phyloP scores from a whole-genome alignment of 2,113 vertebrate genomes.

The Chaetodon trifascialis region DNA sequence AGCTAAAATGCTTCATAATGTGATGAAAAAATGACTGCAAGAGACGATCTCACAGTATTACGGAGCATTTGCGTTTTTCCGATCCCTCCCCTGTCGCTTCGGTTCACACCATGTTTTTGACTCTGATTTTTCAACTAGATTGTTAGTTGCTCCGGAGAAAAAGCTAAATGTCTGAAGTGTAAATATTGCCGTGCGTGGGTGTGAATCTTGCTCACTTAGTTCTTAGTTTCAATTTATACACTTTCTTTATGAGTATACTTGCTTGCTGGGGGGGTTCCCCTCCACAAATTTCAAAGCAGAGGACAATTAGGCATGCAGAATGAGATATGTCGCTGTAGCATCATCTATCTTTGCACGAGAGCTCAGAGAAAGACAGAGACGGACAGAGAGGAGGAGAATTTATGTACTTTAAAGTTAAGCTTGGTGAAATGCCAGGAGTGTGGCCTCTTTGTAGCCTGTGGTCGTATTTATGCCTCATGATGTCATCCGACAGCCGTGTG shows the following conservation, averaged over 20 bases:
- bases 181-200: slow-evolving; percentile 71
- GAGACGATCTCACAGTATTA: neutral
- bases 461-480: slow-evolving; percentile 81
- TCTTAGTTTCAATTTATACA: slow-evolving; percentile 58
- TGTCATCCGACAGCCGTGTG: slow-evolving; percentile 75
- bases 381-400: slow-evolving; percentile 11
- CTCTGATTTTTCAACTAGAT: slow-evolving; percentile 8
- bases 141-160: slow-evolving; percentile 8
- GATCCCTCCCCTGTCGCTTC: neutral
- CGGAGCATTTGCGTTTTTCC: slow-evolving; percentile 6
- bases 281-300: slow-evolving; percentile 59
- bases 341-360: slow-evolving; percentile 40
- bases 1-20: neutral
- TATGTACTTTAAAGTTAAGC: slow-evolving; percentile 43
- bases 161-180: slow-evolving; percentile 35
- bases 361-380: slow-evolving; percentile 20
- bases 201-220: slow-evolving; percentile 61
- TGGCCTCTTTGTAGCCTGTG: slow-evolving; percentile 70
- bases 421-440: slow-evolving; percentile 56
- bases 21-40: neutral
- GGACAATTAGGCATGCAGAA: slow-evolving; percentile 63
- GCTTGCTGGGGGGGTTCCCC: slow-evolving; percentile 60
- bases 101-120: neutral
- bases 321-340: slow-evolving; percentile 1
- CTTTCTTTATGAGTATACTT: slow-evolving; percentile 64